Evolutionary conservation across 1,140 invertebrate species (phyloP).

Genomic region (Habropoda laboriosa): DNA sequence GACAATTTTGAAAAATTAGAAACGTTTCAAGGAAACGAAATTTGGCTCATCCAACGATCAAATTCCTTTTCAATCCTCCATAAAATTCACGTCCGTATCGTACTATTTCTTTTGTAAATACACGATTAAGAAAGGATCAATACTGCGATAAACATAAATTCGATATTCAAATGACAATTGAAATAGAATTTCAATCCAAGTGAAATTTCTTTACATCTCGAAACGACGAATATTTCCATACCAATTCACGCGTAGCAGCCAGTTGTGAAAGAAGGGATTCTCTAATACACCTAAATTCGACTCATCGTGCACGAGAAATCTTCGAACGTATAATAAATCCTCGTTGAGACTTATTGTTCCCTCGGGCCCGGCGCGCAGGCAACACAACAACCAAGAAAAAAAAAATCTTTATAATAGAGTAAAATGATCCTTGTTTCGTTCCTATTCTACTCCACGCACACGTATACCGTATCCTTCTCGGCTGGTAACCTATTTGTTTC

Average conservation of each 20-base stretch:
- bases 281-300: constrained; percentile 10
- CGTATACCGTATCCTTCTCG: constrained; percentile 2
- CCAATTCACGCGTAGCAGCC: neutral
- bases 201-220: neutral
- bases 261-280: neutral
- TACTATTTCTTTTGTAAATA: too few relatives aligned
- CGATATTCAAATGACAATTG: too few relatives aligned
- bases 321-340: constrained; percentile 24
- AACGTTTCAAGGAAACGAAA: too few relatives aligned
- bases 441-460: constrained; percentile 1
- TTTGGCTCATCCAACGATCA: too few relatives aligned
- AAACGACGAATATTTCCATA: neutral
- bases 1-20: too few relatives aligned
- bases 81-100: too few relatives aligned
- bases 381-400: constrained; percentile 19
- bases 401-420: constrained; percentile 29
- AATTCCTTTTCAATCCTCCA: too few relatives aligned
- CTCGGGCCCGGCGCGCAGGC: neutral
- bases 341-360: constrained; percentile 42
- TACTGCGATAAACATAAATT: too few relatives aligned
- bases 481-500: constrained; percentile 75
- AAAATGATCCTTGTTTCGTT: constrained; percentile 20
- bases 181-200: too few relatives aligned
- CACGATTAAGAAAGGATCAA: too few relatives aligned
- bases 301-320: neutral